Base-by-base conservation (phyloP, 2,113 vertebrate species). In the Coregonus clupeaformis region DNA sequence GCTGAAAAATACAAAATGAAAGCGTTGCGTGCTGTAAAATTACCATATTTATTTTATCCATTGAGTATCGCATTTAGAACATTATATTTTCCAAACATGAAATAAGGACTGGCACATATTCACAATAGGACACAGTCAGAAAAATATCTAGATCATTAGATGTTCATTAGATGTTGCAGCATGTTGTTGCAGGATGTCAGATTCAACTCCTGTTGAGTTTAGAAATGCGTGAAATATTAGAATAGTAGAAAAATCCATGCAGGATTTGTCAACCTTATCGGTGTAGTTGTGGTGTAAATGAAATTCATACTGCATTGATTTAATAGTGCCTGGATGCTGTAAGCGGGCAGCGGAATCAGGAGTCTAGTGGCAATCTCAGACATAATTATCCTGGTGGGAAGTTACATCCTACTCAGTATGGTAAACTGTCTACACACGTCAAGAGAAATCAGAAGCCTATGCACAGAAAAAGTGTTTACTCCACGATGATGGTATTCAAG, bases 341-440 rank as follows among this genome's bases (percentile, higher is more conserved):
- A 68, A 68, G 66, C 65, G n/a, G 16, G 4, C 12, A 80, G 30
- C 14, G 63, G 27, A 64, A 63, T 22, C 67, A 69, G 63, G 72
- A 72, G 49, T 79, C 65, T 82, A 52, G 77, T 29, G 68, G 36
- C 72, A 74, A 83, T 82, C 77, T 82, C 59, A 74, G 57, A 77
- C 68, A 74, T 83, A 83, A 80, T 83, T 74, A 80, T 75, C 74
- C 55, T 57, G 18, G 71, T 68, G 71, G 77, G 74, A 57, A 68
- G 72, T 74, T 69, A 59, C 74, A 76, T 49, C 36, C 57, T 70
- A 75, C 76, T 75, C 80, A 75, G 24, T 72, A 75, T 78, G 80
- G 73, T 25, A 72, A 71, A 59, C 29, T 16, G 42, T 72, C 64
- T 75, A 42, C 62, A 27, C 22, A 73, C 27, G 32, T 66, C 27